Conservation (phyloP, 2,113 vertebrate species). For the Planiliza haematocheilus region DNA sequence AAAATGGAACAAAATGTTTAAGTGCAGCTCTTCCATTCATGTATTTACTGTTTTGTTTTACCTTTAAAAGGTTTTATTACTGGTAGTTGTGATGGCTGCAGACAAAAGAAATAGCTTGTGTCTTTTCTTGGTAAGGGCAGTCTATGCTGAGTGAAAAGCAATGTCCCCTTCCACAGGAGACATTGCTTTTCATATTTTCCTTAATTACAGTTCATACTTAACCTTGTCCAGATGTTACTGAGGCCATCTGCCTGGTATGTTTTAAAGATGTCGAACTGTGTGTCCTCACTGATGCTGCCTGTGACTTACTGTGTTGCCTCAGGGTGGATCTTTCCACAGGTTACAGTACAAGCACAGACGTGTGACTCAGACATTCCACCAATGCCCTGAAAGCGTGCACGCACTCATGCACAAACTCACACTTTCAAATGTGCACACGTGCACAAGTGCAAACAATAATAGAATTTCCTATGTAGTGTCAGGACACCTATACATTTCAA, state of each 20-base stretch:
- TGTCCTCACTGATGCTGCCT: constrained; percentile 15
- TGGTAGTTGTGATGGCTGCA: background rate
- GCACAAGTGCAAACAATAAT: background rate
- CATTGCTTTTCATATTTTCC: background rate
- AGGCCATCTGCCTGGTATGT: constrained; percentile 13
- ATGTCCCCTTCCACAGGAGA: background rate
- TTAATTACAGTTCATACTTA: background rate
- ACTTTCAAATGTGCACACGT: constrained; percentile 3
- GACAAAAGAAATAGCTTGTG: background rate
- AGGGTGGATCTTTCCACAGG: constrained; percentile 45
- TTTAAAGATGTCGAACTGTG: constrained; percentile 19
- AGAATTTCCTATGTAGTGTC: background rate
- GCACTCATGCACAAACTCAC: background rate
- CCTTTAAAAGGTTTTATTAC: background rate
- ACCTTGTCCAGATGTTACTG: constrained; percentile 3
- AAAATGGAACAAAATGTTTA: no score
- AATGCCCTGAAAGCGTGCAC: background rate
- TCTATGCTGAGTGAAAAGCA: no score
- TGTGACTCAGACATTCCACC: constrained; percentile 60
- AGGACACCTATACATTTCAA: background rate
- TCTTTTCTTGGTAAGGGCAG: no score
- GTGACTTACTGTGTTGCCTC: constrained; percentile 17
- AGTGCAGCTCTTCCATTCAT: background rate
- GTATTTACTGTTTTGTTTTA: background rate
- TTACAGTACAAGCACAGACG: constrained; percentile 60